Evolutionary conservation across 2,888 invertebrate species (phyloP).

Genomic region (Glaucopsyche alexis): DNA sequence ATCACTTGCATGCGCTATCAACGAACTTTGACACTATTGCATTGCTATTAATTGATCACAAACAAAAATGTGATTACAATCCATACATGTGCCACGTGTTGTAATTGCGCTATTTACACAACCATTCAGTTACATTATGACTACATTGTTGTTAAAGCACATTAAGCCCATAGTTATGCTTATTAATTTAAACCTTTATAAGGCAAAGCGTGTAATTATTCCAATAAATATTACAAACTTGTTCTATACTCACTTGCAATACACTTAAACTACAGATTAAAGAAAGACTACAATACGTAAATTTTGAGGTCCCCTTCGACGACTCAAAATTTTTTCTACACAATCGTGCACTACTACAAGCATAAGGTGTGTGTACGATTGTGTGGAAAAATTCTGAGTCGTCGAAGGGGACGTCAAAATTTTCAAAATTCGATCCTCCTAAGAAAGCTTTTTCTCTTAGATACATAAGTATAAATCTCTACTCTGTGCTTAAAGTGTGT

Average conservation of each 20-base stretch:
- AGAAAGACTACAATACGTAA: too few relatives aligned
- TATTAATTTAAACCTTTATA: neutral
- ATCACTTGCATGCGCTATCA: neutral
- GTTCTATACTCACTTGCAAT: neutral
- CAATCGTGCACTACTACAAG: too few relatives aligned
- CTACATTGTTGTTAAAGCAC: neutral
- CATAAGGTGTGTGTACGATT: too few relatives aligned
- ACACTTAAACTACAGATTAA: too few relatives aligned
- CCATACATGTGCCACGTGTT: neutral
- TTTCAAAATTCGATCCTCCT: too few relatives aligned
- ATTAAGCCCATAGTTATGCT: slow-evolving; percentile 1
- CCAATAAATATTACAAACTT: neutral
- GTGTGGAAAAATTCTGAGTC: too few relatives aligned
- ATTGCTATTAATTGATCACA: slow-evolving; percentile 8
- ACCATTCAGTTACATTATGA: neutral
- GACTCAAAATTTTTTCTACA: too few relatives aligned
- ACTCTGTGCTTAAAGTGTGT: too few relatives aligned
- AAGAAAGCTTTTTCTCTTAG: too few relatives aligned
- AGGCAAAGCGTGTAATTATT: neutral
- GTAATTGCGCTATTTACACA: slow-evolving; percentile 8
- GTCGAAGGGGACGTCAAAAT: too few relatives aligned
- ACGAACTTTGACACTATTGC: slow-evolving; percentile 22
- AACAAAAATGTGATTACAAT: slow-evolving; percentile 15
- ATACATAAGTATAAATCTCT: too few relatives aligned
- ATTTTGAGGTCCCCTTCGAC: too few relatives aligned